A percentile compares a stretch with the other conserved stretches of the same genome.
Evolutionary conservation across 2,888 invertebrate species (phyloP).

Genomic region (Adineta ricciae): DNA sequence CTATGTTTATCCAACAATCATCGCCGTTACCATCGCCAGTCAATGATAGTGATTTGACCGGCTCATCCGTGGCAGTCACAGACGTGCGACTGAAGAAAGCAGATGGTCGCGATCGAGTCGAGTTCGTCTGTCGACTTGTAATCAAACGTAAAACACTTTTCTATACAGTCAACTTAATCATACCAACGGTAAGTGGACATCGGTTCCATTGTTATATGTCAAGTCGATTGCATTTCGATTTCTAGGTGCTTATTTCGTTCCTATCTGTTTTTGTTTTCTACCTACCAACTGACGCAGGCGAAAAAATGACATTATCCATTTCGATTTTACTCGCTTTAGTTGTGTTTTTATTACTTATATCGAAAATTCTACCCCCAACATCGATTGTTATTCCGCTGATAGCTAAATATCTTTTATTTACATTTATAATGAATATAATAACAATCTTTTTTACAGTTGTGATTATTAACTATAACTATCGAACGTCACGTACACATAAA

Average conservation of each 20-base stretch:
- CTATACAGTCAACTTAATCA: slow-evolving; percentile 96
- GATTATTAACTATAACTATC: slow-evolving; percentile 98
- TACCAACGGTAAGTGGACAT: slow-evolving; percentile 75
- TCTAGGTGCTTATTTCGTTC: slow-evolving; percentile 78
- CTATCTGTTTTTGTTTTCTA: slow-evolving; percentile 95
- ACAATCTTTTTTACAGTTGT: slow-evolving; percentile 96
- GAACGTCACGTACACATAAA: slow-evolving; percentile 83
- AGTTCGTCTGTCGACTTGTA: slow-evolving; percentile 88
- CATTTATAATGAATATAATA: slow-evolving; percentile 98
- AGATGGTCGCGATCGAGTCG: slow-evolving; percentile 54
- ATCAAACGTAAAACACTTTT: slow-evolving; percentile 92
- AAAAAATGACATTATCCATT: slow-evolving; percentile 75
- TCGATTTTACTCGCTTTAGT: slow-evolving; percentile 97
- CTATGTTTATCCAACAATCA: slow-evolving; percentile 2
- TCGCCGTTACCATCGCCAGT: not conserved
- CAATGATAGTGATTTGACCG: not conserved
- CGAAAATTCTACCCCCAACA: slow-evolving; percentile 95
- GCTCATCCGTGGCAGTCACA: not conserved
- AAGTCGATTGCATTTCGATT: not conserved
- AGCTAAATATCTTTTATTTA: slow-evolving; percentile 95
- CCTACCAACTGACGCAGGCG: slow-evolving; percentile 94
- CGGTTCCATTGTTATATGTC: too few relatives aligned
- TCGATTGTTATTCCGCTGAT: slow-evolving; percentile 93
- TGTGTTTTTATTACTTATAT: slow-evolving; percentile 92
- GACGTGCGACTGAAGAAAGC: not conserved